These are phyloP conservation scores for Zoanthus sociatus DNA, from an alignment of 92 coral and sea anemone genomes.

Conservation along the genomic window DNA sequence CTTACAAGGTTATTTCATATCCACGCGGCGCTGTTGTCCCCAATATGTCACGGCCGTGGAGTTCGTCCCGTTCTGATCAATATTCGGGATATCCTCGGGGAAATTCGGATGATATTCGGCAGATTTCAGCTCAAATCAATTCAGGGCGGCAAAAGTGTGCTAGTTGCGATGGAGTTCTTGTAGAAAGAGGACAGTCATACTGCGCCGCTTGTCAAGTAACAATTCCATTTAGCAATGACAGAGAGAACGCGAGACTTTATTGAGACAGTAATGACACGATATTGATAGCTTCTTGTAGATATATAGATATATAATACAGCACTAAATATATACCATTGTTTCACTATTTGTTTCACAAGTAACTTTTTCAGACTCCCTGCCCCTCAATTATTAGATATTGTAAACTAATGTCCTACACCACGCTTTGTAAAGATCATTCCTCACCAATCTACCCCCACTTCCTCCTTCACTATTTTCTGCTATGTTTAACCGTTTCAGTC, in stretches of 20 bases:
- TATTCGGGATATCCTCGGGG: constrained; percentile 9
- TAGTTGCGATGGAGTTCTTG: constrained; percentile 67
- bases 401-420: too few species aligned
- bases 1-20: constrained; percentile 4
- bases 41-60: constrained; percentile 46
- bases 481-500: too few species aligned
- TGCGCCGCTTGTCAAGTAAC: constrained; percentile 75
- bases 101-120: constrained; percentile 66
- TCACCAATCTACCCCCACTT: too few species aligned
- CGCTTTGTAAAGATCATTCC: too few species aligned
- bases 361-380: too few species aligned
- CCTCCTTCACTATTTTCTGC: not conserved
- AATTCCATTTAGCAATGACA: not conserved
- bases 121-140: constrained; percentile 69
- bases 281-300: not conserved
- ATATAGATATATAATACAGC: not conserved
- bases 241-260: constrained; percentile 47
- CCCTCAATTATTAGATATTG: too few species aligned
- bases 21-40: not conserved
- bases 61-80: constrained; percentile 17
- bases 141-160: constrained; percentile 80
- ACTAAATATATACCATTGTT: too few species aligned
- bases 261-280: constrained; percentile 8
- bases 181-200: constrained; percentile 71
- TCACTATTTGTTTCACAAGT: too few species aligned